Evolutionary conservation across 1,140 invertebrate genomes (phyloP).

Genomic region (Atta texana): DNA sequence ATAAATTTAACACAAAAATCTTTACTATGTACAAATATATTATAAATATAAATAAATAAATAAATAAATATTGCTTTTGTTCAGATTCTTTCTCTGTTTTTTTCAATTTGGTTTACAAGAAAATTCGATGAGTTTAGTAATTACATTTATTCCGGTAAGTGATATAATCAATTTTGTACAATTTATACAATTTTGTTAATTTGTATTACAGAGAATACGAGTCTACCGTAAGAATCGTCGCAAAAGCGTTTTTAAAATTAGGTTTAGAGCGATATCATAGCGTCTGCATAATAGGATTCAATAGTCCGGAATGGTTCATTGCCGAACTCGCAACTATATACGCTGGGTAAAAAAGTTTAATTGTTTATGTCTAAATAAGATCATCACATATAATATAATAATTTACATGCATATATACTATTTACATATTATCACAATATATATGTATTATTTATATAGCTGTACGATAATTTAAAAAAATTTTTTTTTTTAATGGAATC

Average conservation of each 20-base stretch:
- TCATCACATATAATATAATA: background rate
- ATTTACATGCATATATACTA: no score
- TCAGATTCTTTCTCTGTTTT: background rate
- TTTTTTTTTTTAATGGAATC: slow-evolving; percentile 89
- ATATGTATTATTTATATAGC: no score
- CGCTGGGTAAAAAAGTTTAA: slow-evolving; percentile 90
- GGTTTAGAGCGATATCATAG: slow-evolving; percentile 93
- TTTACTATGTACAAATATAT: no score
- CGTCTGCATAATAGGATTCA: slow-evolving; percentile 96
- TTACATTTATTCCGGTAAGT: background rate
- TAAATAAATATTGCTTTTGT: background rate
- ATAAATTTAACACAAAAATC: no score
- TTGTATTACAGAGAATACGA: slow-evolving; percentile 90
- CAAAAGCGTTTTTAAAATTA: slow-evolving; percentile 95
- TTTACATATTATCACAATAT: background rate
- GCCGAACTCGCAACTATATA: slow-evolving; percentile 95
- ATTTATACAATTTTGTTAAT: slow-evolving; percentile 37
- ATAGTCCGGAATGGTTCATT: slow-evolving; percentile 96
- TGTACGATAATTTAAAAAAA: background rate
- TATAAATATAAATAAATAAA: background rate
- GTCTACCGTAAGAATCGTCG: slow-evolving; percentile 90
- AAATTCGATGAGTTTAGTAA: background rate
- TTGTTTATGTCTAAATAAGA: background rate
- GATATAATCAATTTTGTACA: background rate
- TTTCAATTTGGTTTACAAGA: background rate